phyloP scores from a whole-genome alignment of 2,113 vertebrate genomes.

The Otis tarda region DNA sequence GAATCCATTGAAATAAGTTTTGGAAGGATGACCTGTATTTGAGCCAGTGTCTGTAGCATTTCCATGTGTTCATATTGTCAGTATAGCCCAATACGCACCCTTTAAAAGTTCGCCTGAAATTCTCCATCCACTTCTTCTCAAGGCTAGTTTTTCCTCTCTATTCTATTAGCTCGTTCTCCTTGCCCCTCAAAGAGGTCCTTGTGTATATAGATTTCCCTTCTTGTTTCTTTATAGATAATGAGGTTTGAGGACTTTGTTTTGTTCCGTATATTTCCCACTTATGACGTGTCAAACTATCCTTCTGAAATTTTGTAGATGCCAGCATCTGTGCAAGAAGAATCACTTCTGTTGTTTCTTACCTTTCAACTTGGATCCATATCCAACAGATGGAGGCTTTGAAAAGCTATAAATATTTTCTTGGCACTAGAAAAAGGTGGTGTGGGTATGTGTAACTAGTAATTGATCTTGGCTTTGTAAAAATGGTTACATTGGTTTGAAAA shows the following conservation, averaged over 20 bases:
- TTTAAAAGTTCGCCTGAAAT: neutral
- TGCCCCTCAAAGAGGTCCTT: neutral
- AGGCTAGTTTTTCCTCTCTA: neutral
- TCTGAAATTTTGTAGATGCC: neutral
- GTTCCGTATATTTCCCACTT: neutral
- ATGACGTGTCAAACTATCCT: neutral
- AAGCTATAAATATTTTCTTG: constrained; percentile 31
- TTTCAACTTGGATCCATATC: neutral
- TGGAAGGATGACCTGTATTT: neutral
- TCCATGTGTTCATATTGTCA: neutral
- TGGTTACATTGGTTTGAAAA: neutral
- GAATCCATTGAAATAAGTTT: neutral
- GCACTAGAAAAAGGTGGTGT: constrained; percentile 39
- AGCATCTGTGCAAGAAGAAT: neutral
- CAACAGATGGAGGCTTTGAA: neutral
- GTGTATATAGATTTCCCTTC: neutral
- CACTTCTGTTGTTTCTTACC: neutral
- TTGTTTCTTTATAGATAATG: neutral
- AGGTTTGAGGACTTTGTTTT: neutral
- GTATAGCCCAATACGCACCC: neutral
- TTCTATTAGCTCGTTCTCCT: neutral
- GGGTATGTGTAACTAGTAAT: neutral
- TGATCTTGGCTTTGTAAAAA: neutral
- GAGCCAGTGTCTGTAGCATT: neutral
- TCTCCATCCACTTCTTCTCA: neutral